Conservation (phyloP, 1,140 invertebrate genomes). For the Drosophila subpulchrella region DNA sequence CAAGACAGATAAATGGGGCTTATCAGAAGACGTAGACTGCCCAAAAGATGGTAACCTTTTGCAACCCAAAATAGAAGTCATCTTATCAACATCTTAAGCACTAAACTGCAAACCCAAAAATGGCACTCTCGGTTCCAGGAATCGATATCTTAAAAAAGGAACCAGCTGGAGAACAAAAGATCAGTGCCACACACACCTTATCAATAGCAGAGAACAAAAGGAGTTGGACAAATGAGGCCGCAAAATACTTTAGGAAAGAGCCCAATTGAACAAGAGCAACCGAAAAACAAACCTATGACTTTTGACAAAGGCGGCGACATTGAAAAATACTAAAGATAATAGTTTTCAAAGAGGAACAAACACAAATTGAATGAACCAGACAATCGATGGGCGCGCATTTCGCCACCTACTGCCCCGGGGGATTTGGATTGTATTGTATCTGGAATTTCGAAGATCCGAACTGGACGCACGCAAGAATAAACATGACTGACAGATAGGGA, state of each 20-base stretch:
- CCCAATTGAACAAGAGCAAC: conserved; percentile 49
- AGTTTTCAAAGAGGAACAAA: conserved; percentile 59
- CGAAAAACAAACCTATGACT: not conserved
- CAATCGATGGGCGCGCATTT: conserved; percentile 54
- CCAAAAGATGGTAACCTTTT: conserved; percentile 28
- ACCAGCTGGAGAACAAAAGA: conserved; percentile 16
- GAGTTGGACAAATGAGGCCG: conserved; percentile 52
- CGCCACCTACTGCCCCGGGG: conserved; percentile 53
- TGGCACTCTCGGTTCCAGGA: conserved; percentile 33
- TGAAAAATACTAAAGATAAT: conserved; percentile 31
- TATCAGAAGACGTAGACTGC: conserved; percentile 29
- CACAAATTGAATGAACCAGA: conserved; percentile 62
- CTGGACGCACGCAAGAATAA: conserved; percentile 58
- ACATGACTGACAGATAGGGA: conserved; percentile 51
- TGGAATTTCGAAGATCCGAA: conserved; percentile 1
- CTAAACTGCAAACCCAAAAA: conserved; percentile 19
- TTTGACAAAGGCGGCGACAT: conserved; percentile 34
- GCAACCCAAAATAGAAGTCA: conserved; percentile 42
- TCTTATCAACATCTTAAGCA: conserved; percentile 47
- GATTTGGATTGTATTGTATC: conserved; percentile 5
- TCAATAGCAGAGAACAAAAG: conserved; percentile 37
- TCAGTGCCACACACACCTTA: conserved; percentile 45
- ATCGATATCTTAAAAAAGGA: conserved; percentile 4
- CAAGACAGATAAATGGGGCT: conserved; percentile 4
- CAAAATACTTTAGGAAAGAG: conserved; percentile 40